Evolutionary conservation across 2,113 vertebrate genomes (phyloP), one percentile per base, ranked within the genome.

Genomic region (Plecotus auritus): DNA sequence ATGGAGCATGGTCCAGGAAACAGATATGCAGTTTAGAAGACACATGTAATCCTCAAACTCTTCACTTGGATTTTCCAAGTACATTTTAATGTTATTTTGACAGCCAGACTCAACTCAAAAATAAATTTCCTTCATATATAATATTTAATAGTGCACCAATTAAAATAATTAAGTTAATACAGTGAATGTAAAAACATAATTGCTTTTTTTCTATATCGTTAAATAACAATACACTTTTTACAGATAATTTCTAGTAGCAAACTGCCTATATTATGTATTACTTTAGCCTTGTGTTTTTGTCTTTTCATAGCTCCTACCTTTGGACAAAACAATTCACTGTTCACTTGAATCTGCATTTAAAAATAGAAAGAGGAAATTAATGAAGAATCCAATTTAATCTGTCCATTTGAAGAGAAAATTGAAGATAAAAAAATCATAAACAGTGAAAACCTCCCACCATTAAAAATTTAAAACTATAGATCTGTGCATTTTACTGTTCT

Each of bases 71-170:
- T 73, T 93, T 88, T 59, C 54, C 66, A 92, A 77, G 72, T 85
- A 90, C 18, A 56, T 81, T 73, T 78, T 80, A 67, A 72, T 84
- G 23, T 84, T 90, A 92, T 78, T 73, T 87, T 87, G 30, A 26
- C 81, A 92, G 45, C 32, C 92, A 94, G 23, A 30, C 85, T 90
- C 54, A 87, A 89, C 30, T 56, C 40, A 92, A 69, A 90, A 85
- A 54, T 86, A 64, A 4, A 30, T 22, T 88, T 64, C 64, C 76
- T 22, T 49, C 85, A 47, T 47, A 72, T 45, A 66, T 42, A 70
- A 89, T 73, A 67, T 72, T 88, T 69, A 91, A 91, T 66, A 82
- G 64, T 51, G 9, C 30, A 82, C 30, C 91, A 85, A 37, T 26
- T 54, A n/a, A 80, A 80, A 74, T 11, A 49, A 73, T 78, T 83